Conservation (phyloP, 2,888 invertebrate genomes). For the Lasius platythorax region DNA sequence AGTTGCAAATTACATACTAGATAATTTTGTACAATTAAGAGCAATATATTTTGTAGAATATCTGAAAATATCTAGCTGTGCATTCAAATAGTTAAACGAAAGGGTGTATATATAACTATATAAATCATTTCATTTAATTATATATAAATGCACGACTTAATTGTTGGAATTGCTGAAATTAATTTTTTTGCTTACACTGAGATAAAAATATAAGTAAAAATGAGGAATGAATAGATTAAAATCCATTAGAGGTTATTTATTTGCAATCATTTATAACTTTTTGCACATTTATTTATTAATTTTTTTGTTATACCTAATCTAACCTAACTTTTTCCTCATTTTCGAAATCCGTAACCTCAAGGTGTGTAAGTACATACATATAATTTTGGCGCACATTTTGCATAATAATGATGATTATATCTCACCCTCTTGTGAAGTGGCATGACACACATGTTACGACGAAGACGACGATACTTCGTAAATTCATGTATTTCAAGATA, state of each 20-base stretch:
- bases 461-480: neutral
- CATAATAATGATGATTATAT: neutral
- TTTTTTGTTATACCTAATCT: neutral
- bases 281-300: neutral
- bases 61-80: neutral
- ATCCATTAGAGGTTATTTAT: too few species aligned
- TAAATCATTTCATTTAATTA: neutral
- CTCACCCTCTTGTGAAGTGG: slow-evolving; percentile 6
- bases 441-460: neutral
- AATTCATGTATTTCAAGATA: slow-evolving; percentile 7
- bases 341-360: neutral
- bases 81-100: neutral
- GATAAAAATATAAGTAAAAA: too few species aligned
- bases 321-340: neutral
- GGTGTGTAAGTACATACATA: too few species aligned
- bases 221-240: too few species aligned
- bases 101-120: neutral
- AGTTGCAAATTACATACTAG: neutral
- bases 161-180: neutral
- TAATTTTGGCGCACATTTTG: neutral
- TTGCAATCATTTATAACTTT: neutral
- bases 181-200: neutral
- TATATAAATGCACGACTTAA: too few species aligned
- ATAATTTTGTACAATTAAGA: neutral
- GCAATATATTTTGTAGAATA: neutral